A percentile compares a stretch with the other conserved stretches of the same genome.
phyloP scores from a whole-genome alignment of 2,797 vertebrate genomes.

The Agapornis canus region DNA sequence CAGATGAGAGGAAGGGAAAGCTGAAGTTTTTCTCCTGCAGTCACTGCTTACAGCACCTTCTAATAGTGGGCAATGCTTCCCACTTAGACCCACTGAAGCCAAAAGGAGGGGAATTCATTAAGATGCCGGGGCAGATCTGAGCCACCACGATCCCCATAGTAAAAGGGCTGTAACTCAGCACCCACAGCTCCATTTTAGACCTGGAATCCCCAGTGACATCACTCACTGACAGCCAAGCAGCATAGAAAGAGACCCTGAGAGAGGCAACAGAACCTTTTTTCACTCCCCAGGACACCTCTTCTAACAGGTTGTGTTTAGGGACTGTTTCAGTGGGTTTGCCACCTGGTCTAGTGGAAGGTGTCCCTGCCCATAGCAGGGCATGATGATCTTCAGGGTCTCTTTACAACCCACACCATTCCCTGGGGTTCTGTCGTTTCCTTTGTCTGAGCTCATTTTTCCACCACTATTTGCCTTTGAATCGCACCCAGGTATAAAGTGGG shows the following conservation, averaged over 20 bases:
- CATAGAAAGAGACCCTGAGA: not conserved
- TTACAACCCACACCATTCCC: not conserved
- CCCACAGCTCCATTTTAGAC: not conserved
- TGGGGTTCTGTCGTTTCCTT: not conserved
- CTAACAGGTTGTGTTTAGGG: not conserved
- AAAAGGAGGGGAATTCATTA: not conserved
- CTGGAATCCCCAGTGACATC: rapidly evolving
- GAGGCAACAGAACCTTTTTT: not conserved
- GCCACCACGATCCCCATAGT: rapidly evolving
- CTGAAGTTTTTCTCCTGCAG: not conserved
- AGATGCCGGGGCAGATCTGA: not conserved
- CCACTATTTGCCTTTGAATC: not conserved
- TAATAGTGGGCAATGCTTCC: rapidly evolving
- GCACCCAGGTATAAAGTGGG: not conserved
- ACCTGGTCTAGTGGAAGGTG: not conserved
- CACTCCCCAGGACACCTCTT: not conserved
- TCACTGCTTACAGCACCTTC: not conserved
- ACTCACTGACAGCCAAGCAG: not conserved
- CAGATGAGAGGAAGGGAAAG: not conserved
- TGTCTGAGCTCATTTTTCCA: not conserved
- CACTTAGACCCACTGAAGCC: not conserved
- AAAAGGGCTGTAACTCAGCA: not conserved
- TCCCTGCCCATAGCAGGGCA: not conserved
- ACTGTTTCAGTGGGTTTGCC: not conserved
- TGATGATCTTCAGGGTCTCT: not conserved